These are phyloP conservation scores for Panagrolaimus sp. DNA, from an alignment of 1,140 invertebrate species.

Conservation along the genomic window DNA sequence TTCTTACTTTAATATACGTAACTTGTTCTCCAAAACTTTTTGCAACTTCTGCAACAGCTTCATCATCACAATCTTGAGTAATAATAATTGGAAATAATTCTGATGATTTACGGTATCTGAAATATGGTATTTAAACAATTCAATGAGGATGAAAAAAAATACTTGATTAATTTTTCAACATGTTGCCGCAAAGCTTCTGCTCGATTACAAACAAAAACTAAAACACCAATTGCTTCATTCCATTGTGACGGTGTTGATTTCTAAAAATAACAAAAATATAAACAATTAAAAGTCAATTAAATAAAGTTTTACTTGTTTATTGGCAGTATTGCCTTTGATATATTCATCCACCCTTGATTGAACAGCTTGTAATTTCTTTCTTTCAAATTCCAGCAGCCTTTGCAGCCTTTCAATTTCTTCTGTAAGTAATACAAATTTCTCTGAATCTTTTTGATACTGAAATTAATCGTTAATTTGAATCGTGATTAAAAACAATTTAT, in stretches of 20 bases:
- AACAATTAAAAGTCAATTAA: neutral
- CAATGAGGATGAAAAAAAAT: conserved; percentile 49
- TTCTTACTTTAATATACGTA: conserved; percentile 70
- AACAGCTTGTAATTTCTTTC: neutral
- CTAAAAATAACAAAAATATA: neutral
- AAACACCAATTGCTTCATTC: conserved; percentile 68
- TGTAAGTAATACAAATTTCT: too few relatives aligned
- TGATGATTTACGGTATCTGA: conserved; percentile 68
- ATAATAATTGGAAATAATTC: conserved; percentile 93
- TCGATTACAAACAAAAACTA: conserved; percentile 92
- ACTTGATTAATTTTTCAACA: conserved; percentile 82
- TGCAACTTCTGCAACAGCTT: conserved; percentile 75
- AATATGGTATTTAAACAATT: conserved; percentile 31
- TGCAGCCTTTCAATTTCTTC: conserved; percentile 9
- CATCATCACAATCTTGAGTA: conserved; percentile 87
- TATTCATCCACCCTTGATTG: neutral
- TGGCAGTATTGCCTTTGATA: neutral
- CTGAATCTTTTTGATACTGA: too few relatives aligned
- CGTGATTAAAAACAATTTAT: too few relatives aligned
- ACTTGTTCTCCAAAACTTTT: conserved; percentile 73
- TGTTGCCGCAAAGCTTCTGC: conserved; percentile 75
- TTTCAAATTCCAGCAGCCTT: neutral
- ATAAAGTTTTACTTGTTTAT: neutral
- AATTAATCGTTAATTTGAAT: too few relatives aligned
- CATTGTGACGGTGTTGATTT: conserved; percentile 12